Evolutionary conservation across 2,113 vertebrate species (phyloP).

Genomic region (Pogonocichla stellata): DNA sequence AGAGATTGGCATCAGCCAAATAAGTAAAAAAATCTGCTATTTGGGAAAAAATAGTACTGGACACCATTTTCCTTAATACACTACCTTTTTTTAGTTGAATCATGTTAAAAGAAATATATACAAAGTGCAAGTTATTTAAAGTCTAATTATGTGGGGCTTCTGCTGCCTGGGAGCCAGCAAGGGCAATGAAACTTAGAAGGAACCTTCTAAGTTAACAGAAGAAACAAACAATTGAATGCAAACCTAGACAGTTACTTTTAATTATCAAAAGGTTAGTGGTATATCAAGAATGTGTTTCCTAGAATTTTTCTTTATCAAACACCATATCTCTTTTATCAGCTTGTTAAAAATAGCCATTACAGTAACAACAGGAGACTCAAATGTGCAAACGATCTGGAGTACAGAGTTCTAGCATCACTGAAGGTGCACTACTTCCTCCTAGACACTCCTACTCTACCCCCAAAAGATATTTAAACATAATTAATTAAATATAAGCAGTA

Average conservation of each 20-base stretch:
- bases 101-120: constrained; percentile 58
- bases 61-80: constrained; percentile 5
- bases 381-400: constrained; percentile 64
- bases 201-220: constrained; percentile 14
- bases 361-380: constrained; percentile 60
- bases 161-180: constrained; percentile 53
- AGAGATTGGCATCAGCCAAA: neutral
- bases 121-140: constrained; percentile 73
- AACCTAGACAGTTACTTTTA: constrained; percentile 40
- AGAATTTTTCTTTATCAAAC: neutral
- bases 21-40: neutral
- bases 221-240: constrained; percentile 19
- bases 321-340: neutral
- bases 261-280: constrained; percentile 34
- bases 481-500: constrained; percentile 7
- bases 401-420: constrained; percentile 58
- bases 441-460: neutral
- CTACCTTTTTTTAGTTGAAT: neutral
- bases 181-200: constrained; percentile 9
- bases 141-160: constrained; percentile 53
- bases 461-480: neutral
- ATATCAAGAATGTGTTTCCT: constrained; percentile 13
- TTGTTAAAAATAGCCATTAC: constrained; percentile 63
- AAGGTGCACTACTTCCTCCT: constrained; percentile 26
- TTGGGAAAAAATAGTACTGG: neutral